A percentile compares a stretch with the other conserved stretches of the same genome.
Evolutionary conservation across 1,140 invertebrate genomes (phyloP).

Genomic region (Caenorhabditis inopinata): DNA sequence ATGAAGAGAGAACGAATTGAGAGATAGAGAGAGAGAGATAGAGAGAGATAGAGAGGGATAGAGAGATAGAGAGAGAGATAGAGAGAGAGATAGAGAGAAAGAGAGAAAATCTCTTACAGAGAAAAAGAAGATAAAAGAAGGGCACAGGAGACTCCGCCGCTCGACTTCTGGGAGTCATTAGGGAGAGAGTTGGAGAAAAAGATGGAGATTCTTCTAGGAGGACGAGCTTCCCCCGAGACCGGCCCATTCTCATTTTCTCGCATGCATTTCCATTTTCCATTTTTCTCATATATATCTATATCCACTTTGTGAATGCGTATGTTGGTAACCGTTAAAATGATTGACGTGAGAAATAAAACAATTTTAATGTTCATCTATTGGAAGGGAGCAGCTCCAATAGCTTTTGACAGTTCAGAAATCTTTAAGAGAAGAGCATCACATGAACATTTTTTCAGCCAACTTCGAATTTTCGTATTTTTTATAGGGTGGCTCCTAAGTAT

Average conservation of each 20-base stretch:
- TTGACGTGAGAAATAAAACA: no score
- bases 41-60: neutral
- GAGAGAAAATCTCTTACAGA: neutral
- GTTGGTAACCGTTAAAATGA: no score
- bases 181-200: slow-evolving; percentile 1
- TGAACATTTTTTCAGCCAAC: no score
- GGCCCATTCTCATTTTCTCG: neutral
- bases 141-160: neutral
- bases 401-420: no score
- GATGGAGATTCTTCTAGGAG: neutral
- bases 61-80: neutral
- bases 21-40: neutral
- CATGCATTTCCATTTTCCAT: neutral
- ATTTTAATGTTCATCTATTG: no score
- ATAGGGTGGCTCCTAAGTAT: no score
- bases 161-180: slow-evolving; percentile 26
- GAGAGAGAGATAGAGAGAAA: neutral
- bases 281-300: no score
- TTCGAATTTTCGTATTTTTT: no score
- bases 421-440: no score
- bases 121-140: neutral
- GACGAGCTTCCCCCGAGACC: neutral
- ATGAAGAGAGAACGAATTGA: no score
- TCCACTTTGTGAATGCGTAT: no score
- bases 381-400: no score